These are phyloP conservation scores for Drosophila nasuta DNA, from an alignment of 1,140 invertebrate genomes.

Conservation along the genomic window DNA sequence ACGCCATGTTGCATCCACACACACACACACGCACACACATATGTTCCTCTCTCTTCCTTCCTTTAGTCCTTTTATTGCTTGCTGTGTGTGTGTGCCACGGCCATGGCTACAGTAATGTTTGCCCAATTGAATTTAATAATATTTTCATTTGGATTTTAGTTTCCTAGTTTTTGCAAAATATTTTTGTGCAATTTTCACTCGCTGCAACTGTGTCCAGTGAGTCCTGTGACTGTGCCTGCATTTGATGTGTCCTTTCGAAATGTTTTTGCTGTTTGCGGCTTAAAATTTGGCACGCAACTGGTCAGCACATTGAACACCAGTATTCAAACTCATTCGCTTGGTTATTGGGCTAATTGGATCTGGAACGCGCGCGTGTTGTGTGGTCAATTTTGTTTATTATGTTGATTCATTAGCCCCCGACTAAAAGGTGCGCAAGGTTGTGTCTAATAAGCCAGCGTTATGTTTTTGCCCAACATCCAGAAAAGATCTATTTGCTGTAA, in stretches of 20 bases:
- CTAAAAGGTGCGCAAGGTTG: slow-evolving; percentile 4
- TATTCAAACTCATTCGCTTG: slow-evolving; percentile 21
- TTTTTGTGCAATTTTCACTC: slow-evolving; percentile 63
- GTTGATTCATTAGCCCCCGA: slow-evolving; percentile 38
- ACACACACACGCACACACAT: slow-evolving; percentile 31
- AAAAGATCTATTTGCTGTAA: neutral
- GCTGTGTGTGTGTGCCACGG: neutral
- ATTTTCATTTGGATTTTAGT: slow-evolving; percentile 82
- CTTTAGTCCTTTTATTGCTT: neutral
- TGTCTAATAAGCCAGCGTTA: slow-evolving; percentile 6
- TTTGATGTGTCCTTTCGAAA: slow-evolving; percentile 62
- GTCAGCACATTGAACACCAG: slow-evolving; percentile 38
- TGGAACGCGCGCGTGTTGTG: slow-evolving; percentile 48
- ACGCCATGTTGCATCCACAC: slow-evolving; percentile 77
- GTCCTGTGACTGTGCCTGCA: slow-evolving; percentile 14
- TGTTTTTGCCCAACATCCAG: neutral
- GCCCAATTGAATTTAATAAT: slow-evolving; percentile 83
- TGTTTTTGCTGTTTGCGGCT: slow-evolving; percentile 74
- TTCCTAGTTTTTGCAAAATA: slow-evolving; percentile 63
- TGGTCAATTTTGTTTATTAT: slow-evolving; percentile 69
- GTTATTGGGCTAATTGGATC: slow-evolving; percentile 59
- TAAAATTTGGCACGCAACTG: slow-evolving; percentile 57
- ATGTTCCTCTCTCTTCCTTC: slow-evolving; percentile 36
- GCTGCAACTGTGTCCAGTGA: neutral
- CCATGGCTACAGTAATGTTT: slow-evolving; percentile 78